Conservation (phyloP, 2,888 invertebrate genomes). For the Stenodema calcarata region DNA sequence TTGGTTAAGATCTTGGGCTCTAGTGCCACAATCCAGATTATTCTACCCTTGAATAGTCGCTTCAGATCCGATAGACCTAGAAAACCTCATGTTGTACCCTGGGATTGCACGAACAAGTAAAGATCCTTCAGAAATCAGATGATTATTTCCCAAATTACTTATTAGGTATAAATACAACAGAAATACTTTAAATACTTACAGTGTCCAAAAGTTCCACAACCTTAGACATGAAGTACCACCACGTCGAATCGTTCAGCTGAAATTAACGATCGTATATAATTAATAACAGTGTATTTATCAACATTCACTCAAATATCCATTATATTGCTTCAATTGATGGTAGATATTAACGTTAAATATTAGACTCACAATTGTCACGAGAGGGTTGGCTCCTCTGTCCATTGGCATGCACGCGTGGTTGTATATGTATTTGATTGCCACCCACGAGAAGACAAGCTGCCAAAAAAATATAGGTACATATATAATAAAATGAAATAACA, state of each 20-base stretch:
- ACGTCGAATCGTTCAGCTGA: conserved; percentile 67
- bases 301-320: too few species aligned
- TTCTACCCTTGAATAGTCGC: too few species aligned
- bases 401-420: conserved; percentile 45
- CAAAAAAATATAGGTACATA: background rate
- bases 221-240: conserved; percentile 84
- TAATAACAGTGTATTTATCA: background rate
- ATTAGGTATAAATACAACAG: too few species aligned
- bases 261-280: conserved; percentile 53
- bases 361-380: conserved; percentile 42
- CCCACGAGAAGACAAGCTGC: background rate
- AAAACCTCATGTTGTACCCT: too few species aligned
- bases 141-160: too few species aligned
- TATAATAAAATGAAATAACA: background rate
- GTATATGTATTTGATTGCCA: conserved; percentile 48
- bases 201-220: conserved; percentile 80
- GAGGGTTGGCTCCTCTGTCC: conserved; percentile 39
- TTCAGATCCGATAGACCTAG: too few species aligned
- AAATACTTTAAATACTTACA: conserved; percentile 58
- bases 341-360: background rate
- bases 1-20: too few species aligned
- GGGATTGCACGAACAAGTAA: too few species aligned
- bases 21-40: too few species aligned
- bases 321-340: background rate
- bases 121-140: too few species aligned